These are phyloP conservation scores for Brassicogethes aeneus DNA, from an alignment of 2,888 invertebrate genomes.

Conservation along the genomic window DNA sequence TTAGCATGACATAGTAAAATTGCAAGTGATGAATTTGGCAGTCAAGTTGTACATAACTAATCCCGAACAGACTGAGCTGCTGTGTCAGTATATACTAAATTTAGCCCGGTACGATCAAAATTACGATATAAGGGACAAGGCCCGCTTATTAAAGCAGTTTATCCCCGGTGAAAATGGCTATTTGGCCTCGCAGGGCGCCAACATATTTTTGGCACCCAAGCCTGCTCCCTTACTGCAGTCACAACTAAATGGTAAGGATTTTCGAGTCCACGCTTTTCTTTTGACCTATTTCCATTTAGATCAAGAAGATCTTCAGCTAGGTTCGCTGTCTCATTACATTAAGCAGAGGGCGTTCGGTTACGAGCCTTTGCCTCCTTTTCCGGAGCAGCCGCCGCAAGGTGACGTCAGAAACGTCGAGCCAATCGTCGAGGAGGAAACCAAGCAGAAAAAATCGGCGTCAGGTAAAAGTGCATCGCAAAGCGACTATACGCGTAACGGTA, in stretches of 20 bases:
- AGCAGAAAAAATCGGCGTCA: too few relatives aligned
- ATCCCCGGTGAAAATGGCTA: slow-evolving; percentile 46
- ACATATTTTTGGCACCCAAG: slow-evolving; percentile 85
- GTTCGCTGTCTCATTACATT: slow-evolving; percentile 90
- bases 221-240: slow-evolving; percentile 89
- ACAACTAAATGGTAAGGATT: slow-evolving; percentile 62
- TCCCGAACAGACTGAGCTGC: slow-evolving; percentile 72
- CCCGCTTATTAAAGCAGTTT: slow-evolving; percentile 78
- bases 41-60: slow-evolving; percentile 88
- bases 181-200: slow-evolving; percentile 55
- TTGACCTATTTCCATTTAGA: too few relatives aligned
- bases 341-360: slow-evolving; percentile 82
- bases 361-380: slow-evolving; percentile 78
- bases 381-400: slow-evolving; percentile 65
- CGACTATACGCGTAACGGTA: too few relatives aligned
- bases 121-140: slow-evolving; percentile 95
- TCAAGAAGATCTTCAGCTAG: slow-evolving; percentile 82
- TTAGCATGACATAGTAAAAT: slow-evolving; percentile 88
- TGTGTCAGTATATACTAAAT: slow-evolving; percentile 89
- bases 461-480: too few relatives aligned
- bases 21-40: slow-evolving; percentile 91
- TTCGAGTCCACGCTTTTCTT: neutral
- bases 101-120: slow-evolving; percentile 95
- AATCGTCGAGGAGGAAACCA: slow-evolving; percentile 28
- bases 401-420: slow-evolving; percentile 66